Percentiles rank a stretch among this genome's conserved stretches.
These are phyloP conservation scores for Burhinus bistriatus DNA, from an alignment of 2,113 vertebrate species.

Conservation along the genomic window DNA sequence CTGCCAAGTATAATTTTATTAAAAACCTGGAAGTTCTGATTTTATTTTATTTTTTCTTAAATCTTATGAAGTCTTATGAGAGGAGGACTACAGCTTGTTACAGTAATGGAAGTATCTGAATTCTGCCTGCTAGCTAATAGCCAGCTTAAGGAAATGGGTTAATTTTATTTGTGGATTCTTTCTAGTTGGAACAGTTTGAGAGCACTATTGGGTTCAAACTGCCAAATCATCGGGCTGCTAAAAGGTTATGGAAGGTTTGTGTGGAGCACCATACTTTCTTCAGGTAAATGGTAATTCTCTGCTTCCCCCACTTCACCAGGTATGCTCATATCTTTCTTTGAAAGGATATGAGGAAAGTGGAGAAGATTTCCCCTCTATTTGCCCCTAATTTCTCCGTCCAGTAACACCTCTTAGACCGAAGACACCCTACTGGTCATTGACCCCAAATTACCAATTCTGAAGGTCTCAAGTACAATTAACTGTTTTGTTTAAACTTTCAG, in stretches of 20 bases:
- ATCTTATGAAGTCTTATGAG: neutral
- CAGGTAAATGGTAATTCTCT: constrained; percentile 78
- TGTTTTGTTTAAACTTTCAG: neutral
- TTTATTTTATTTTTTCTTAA: neutral
- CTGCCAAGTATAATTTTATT: neutral
- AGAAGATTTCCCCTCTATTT: neutral
- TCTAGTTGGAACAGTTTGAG: constrained; percentile 94
- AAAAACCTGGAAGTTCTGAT: neutral
- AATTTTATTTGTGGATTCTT: constrained; percentile 56
- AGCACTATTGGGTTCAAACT: constrained; percentile 98
- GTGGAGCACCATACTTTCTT: constrained; percentile 99
- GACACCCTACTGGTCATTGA: neutral
- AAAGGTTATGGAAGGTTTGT: constrained; percentile 96
- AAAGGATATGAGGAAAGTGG: neutral
- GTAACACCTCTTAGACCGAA: neutral
- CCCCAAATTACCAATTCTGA: neutral
- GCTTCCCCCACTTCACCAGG: neutral
- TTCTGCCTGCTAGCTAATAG: neutral
- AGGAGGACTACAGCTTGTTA: neutral
- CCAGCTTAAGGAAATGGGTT: neutral
- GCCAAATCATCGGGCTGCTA: constrained; percentile 92
- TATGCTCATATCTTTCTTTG: neutral
- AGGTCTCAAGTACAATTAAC: neutral
- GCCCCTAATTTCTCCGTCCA: neutral
- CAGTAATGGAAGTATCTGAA: neutral